Evolutionary conservation across 2,113 vertebrate genomes (phyloP).

Genomic region (Pantherophis guttatus): DNA sequence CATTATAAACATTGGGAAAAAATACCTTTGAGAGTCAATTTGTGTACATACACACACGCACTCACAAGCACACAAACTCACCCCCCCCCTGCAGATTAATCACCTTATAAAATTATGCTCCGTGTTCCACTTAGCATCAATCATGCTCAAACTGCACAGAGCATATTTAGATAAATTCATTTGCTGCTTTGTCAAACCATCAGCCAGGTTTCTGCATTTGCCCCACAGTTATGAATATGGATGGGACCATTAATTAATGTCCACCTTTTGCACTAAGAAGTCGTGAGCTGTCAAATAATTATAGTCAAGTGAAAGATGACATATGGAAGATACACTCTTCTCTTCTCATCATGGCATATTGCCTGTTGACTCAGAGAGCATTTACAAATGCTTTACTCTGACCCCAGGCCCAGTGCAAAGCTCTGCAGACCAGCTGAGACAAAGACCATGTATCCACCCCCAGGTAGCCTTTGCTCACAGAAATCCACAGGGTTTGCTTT

Average conservation of each 20-base stretch:
- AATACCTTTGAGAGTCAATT: neutral
- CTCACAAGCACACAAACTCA: neutral
- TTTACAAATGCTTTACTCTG: constrained; percentile 12
- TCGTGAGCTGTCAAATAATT: constrained; percentile 14
- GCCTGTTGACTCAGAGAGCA: constrained; percentile 25
- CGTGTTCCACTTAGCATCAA: constrained; percentile 9
- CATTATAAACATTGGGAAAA: neutral
- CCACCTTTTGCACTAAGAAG: constrained; percentile 32
- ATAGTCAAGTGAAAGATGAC: constrained; percentile 4
- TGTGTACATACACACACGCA: neutral
- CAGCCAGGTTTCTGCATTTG: constrained; percentile 21
- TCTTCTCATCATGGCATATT: constrained; percentile 30
- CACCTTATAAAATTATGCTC: constrained; percentile 8
- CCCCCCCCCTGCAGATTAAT: neutral
- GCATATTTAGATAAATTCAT: constrained; percentile 24
- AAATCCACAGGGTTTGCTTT: neutral
- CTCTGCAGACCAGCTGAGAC: constrained; percentile 4
- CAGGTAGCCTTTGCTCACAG: neutral
- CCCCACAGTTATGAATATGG: constrained; percentile 6
- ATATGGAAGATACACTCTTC: constrained; percentile 19
- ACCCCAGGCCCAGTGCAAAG: neutral
- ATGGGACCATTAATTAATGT: constrained; percentile 24
- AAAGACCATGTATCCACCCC: constrained; percentile 1
- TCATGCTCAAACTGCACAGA: constrained; percentile 40
- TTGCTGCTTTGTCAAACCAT: neutral